phyloP scores from a whole-genome alignment of 2,888 invertebrate species.

The Mellilla xanthometata region DNA sequence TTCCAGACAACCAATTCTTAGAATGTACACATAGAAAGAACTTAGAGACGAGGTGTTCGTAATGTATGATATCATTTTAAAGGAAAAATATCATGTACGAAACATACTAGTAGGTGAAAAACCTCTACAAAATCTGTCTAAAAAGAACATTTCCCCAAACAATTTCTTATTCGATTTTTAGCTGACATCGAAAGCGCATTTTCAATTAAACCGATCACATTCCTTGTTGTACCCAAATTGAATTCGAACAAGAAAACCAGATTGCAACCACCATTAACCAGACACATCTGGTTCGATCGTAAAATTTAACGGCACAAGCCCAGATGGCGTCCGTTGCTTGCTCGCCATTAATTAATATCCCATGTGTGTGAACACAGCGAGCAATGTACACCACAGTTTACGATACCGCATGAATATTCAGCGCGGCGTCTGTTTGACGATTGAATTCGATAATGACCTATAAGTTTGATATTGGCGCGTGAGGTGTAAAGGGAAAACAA shows the following conservation, averaged over 20 bases:
- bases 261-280: slow-evolving; percentile 51
- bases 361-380: slow-evolving; percentile 63
- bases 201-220: background rate
- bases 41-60: no score
- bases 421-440: slow-evolving; percentile 48
- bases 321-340: slow-evolving; percentile 68
- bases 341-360: slow-evolving; percentile 72
- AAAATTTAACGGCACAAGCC: slow-evolving; percentile 67
- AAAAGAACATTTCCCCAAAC: no score
- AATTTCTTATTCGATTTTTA: no score
- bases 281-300: slow-evolving; percentile 65
- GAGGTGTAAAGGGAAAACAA: background rate
- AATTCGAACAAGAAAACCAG: slow-evolving; percentile 27
- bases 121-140: no score
- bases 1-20: no score
- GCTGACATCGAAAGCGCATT: background rate
- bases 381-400: slow-evolving; percentile 70
- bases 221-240: slow-evolving; percentile 1
- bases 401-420: slow-evolving; percentile 71
- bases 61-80: no score
- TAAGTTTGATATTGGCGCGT: slow-evolving; percentile 8
- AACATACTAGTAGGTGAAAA: no score
- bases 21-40: no score
- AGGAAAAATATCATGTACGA: no score
- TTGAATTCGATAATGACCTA: slow-evolving; percentile 52